These are phyloP conservation scores for Steromphala cineraria DNA, from an alignment of 2,888 invertebrate genomes.

Conservation along the genomic window DNA sequence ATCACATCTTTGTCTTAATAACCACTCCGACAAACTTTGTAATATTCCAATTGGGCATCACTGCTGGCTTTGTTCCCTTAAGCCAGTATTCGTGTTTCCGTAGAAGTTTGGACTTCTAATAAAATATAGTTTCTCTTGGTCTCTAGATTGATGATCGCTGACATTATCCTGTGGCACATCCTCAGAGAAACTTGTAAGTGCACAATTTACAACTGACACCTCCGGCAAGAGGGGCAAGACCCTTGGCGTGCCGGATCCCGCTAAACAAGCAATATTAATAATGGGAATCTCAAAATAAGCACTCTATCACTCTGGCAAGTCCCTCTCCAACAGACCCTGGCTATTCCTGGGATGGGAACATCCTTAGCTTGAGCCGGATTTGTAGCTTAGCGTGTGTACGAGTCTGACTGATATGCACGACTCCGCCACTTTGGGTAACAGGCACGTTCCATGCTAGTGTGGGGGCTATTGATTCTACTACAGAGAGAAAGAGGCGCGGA, in stretches of 20 bases:
- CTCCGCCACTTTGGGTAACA: background rate
- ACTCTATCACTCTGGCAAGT: constrained; percentile 13
- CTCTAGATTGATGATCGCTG: background rate
- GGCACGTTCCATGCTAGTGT: constrained; percentile 11
- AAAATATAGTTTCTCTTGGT: background rate
- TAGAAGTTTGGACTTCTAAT: background rate
- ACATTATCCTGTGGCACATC: constrained; percentile 1
- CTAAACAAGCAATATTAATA: constrained; percentile 7
- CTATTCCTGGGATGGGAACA: background rate
- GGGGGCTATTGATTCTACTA: background rate
- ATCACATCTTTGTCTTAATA: constrained; percentile 12
- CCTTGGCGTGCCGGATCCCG: background rate
- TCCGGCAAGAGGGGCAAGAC: background rate
- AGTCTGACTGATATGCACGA: background rate
- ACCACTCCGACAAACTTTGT: constrained; percentile 13
- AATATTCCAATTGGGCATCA: constrained; percentile 18
- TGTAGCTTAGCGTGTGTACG: background rate
- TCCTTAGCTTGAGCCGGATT: background rate
- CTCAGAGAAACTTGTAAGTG: constrained; percentile 8
- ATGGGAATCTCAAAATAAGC: constrained; percentile 14
- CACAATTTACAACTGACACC: constrained; percentile 10
- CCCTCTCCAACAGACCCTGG: background rate
- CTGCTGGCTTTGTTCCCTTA: background rate
- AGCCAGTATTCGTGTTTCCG: background rate
- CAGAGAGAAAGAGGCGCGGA: background rate